Evolutionary conservation across 2,113 vertebrate species (phyloP).

Genomic region (Catharus minimus): DNA sequence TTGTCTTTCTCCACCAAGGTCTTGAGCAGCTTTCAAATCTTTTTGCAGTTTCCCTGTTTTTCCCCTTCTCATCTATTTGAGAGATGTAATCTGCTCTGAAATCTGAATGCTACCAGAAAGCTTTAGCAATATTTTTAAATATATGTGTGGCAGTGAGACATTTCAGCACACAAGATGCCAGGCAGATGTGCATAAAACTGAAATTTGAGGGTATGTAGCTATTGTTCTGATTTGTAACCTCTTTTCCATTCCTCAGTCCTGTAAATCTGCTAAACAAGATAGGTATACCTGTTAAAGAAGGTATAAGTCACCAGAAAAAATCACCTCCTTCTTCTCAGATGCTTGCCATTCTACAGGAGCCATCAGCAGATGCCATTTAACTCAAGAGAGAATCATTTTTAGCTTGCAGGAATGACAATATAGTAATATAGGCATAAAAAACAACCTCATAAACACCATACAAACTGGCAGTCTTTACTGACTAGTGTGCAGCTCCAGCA

Average conservation of each 20-base stretch:
- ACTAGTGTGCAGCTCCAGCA: background rate
- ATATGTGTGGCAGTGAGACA: background rate
- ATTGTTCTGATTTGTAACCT: background rate
- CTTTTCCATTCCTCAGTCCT: background rate
- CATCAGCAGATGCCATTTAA: constrained; percentile 1
- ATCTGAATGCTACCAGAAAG: background rate
- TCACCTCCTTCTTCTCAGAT: background rate
- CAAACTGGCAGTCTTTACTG: background rate
- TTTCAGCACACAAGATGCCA: background rate
- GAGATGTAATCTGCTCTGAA: background rate
- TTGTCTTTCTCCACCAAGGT: background rate
- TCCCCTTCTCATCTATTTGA: background rate
- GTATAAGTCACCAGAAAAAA: background rate
- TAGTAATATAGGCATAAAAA: background rate
- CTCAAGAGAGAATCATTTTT: background rate
- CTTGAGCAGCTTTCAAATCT: constrained; percentile 1
- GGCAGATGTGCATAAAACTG: background rate
- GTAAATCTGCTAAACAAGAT: background rate
- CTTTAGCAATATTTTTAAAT: background rate
- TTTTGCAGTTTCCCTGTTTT: background rate
- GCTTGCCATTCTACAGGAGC: background rate
- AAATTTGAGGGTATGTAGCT: background rate
- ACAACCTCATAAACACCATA: background rate
- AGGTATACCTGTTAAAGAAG: background rate
- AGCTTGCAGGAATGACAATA: background rate